These are phyloP conservation scores for Phaenicophaeus curvirostris DNA, from an alignment of 2,797 vertebrate species.

Conservation along the genomic window DNA sequence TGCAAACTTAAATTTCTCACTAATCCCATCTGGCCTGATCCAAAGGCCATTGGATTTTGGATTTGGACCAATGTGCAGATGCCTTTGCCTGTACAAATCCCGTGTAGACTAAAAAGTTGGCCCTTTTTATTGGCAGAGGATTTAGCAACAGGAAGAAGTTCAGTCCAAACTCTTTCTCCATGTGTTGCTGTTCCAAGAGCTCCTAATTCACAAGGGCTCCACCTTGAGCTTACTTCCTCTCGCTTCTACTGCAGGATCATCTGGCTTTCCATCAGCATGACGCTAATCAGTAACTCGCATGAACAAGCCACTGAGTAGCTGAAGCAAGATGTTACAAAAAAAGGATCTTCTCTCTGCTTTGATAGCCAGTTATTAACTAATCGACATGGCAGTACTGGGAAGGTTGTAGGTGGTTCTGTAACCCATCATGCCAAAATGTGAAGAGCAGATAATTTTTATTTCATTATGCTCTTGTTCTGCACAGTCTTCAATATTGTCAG, in stretches of 20 bases:
- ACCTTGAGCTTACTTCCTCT: slow-evolving; percentile 1
- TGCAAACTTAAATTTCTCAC: slow-evolving; percentile 2
- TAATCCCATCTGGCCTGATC: slow-evolving; percentile 33
- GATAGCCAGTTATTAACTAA: slow-evolving; percentile 49
- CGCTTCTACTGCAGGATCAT: not conserved
- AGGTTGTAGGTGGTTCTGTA: slow-evolving; percentile 45
- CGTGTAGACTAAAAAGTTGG: not conserved
- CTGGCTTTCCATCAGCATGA: not conserved
- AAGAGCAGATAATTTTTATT: slow-evolving; percentile 63
- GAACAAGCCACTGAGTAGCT: not conserved
- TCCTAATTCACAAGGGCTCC: slow-evolving; percentile 30
- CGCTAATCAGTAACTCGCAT: not conserved
- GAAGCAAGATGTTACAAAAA: not conserved
- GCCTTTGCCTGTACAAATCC: not conserved
- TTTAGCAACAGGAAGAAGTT: slow-evolving; percentile 51
- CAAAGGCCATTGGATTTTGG: slow-evolving; percentile 40
- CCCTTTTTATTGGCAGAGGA: slow-evolving; percentile 9
- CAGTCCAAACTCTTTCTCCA: slow-evolving; percentile 26
- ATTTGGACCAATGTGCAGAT: not conserved
- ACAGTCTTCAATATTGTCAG: slow-evolving; percentile 50
- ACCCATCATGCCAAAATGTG: slow-evolving; percentile 25
- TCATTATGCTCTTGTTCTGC: slow-evolving; percentile 60
- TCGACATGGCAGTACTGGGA: not conserved
- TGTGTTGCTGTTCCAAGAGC: slow-evolving; percentile 23
- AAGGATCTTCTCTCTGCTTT: not conserved